Conservation (phyloP, 2,113 vertebrate species). For the Myocastor coypus region DNA sequence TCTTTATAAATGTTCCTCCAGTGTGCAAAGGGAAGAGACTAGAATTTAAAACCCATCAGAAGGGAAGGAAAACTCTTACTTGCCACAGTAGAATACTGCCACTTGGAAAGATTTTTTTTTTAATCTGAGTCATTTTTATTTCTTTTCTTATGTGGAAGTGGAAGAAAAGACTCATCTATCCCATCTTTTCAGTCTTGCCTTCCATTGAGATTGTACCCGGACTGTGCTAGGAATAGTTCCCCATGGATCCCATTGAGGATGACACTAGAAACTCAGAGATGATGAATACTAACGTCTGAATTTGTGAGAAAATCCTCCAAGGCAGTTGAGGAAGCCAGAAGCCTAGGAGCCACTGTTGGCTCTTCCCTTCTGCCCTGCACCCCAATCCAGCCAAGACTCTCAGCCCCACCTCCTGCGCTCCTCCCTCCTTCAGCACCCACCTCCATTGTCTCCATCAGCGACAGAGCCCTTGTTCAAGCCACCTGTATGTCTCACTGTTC, state of each 20-base stretch:
- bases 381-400: too few relatives aligned
- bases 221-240: neutral
- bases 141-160: neutral
- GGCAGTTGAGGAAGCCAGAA: too few relatives aligned
- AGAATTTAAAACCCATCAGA: neutral
- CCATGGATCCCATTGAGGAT: neutral
- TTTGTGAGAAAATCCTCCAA: neutral
- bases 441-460: neutral
- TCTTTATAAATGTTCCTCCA: constrained; percentile 5
- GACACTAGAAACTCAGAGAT: neutral
- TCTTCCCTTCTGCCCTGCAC: too few relatives aligned
- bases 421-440: neutral
- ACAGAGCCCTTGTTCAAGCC: neutral
- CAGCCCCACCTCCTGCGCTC: neutral
- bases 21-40: neutral
- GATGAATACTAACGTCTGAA: neutral
- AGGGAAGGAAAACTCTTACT: neutral
- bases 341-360: too few relatives aligned
- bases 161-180: neutral
- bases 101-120: neutral
- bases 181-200: neutral
- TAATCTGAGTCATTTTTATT: neutral
- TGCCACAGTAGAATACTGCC: neutral
- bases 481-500: neutral
- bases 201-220: neutral